Evolutionary conservation across 2,888 invertebrate species (phyloP).

Genomic region (Lasioglossum marginatum): DNA sequence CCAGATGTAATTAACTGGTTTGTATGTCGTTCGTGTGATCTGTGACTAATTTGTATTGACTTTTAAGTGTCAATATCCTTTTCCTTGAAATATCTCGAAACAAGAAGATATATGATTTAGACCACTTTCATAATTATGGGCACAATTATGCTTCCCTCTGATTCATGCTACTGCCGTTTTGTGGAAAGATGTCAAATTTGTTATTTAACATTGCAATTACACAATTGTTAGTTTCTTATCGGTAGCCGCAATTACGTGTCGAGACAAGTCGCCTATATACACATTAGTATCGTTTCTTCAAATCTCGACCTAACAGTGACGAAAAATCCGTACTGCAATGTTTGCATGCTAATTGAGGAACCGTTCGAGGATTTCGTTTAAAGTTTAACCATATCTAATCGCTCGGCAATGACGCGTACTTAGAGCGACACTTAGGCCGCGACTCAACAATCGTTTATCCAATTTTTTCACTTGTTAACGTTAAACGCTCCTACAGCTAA

Average conservation of each 20-base stretch:
- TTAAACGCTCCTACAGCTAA: background rate
- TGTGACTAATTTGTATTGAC: background rate
- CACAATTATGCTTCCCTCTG: background rate
- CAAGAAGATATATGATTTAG: too few relatives aligned
- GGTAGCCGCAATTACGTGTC: background rate
- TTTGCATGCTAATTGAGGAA: background rate
- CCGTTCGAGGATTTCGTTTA: background rate
- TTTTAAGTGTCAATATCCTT: background rate
- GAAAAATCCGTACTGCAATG: background rate
- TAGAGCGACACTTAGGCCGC: background rate
- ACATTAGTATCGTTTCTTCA: background rate
- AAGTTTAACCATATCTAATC: slow-evolving; percentile 7
- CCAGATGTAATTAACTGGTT: background rate
- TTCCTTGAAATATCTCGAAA: too few relatives aligned
- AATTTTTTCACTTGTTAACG: background rate
- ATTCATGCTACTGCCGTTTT: background rate
- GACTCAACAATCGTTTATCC: background rate
- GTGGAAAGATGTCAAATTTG: too few relatives aligned
- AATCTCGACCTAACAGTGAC: background rate
- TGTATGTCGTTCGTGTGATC: background rate
- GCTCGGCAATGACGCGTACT: too few relatives aligned
- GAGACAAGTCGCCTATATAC: background rate
- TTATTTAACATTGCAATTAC: background rate
- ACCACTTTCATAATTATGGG: too few relatives aligned
- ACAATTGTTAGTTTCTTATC: background rate